Conservation (phyloP, 2,797 vertebrate species). For the Lepus townsendii region DNA sequence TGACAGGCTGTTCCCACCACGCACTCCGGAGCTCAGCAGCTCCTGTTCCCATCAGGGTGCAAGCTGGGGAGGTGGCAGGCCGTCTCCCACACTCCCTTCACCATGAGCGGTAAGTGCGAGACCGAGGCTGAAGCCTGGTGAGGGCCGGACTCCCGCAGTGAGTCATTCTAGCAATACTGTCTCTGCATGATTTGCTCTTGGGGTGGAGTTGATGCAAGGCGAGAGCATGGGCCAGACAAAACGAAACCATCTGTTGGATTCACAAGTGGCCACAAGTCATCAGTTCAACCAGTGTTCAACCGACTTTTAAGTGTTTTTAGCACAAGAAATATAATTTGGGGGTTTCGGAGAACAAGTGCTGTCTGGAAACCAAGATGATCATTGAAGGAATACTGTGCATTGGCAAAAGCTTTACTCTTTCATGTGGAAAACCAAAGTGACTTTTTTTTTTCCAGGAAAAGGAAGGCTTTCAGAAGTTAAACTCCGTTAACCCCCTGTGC, state of each 20-base stretch:
- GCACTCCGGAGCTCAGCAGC: background rate
- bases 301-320: slow-evolving; percentile 66
- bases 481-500: background rate
- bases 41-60: background rate
- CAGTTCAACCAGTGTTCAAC: slow-evolving; percentile 24
- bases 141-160: background rate
- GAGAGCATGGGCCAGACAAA: slow-evolving; percentile 36
- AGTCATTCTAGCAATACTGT: background rate
- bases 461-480: slow-evolving; percentile 53
- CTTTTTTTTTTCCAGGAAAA: background rate
- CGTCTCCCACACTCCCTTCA: too few species aligned
- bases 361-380: slow-evolving; percentile 19
- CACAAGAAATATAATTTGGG: slow-evolving; percentile 56
- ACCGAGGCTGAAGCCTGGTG: fast-evolving
- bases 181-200: slow-evolving; percentile 45
- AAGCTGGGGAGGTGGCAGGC: background rate
- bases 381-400: background rate
- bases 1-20: background rate
- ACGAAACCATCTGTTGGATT: slow-evolving; percentile 67
- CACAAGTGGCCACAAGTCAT: slow-evolving; percentile 45
- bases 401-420: slow-evolving; percentile 19
- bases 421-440: slow-evolving; percentile 65
- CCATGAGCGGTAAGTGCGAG: slow-evolving; percentile 8
- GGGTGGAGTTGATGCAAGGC: slow-evolving; percentile 45
- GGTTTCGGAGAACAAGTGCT: slow-evolving; percentile 50